Percentiles rank a stretch among this genome's conserved stretches.
These are phyloP conservation scores for Drosophila siamana DNA, from an alignment of 2,888 invertebrate species.

Conservation along the genomic window DNA sequence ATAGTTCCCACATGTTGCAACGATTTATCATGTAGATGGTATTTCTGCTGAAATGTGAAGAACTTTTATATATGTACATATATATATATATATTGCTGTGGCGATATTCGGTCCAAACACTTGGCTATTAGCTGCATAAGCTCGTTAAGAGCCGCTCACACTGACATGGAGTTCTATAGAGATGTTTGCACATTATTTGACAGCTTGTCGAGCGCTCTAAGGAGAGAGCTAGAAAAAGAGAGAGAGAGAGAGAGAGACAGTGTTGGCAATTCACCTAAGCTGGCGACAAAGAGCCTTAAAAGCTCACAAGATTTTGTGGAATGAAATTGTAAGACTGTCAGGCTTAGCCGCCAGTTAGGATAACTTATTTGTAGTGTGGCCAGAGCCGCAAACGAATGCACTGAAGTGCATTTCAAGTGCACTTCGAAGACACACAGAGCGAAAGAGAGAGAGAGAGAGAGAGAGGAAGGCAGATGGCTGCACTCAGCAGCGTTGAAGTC, in stretches of 20 bases:
- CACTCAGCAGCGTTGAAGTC: slow-evolving; percentile 8
- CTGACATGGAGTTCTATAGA: background rate
- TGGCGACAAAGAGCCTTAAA: background rate
- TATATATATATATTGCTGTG: background rate
- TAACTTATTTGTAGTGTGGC: slow-evolving; percentile 46
- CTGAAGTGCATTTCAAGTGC: slow-evolving; percentile 47
- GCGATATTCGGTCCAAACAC: background rate
- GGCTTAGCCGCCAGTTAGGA: slow-evolving; percentile 17
- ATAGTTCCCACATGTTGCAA: too few species aligned
- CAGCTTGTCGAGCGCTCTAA: background rate
- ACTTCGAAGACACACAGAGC: slow-evolving; percentile 9
- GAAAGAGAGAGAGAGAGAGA: background rate
- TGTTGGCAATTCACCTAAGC: background rate
- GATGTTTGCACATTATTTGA: background rate
- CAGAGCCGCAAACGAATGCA: slow-evolving; percentile 41
- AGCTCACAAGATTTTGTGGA: slow-evolving; percentile 15
- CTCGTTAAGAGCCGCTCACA: background rate
- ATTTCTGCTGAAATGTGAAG: too few species aligned
- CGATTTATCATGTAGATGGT: too few species aligned
- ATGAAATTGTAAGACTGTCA: slow-evolving; percentile 28
- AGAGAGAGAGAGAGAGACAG: background rate
- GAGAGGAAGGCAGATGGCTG: background rate
- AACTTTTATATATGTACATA: too few species aligned
- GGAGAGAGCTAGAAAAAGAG: too few species aligned
- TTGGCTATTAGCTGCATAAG: background rate